A percentile compares a stretch with the other conserved stretches of the same genome.
Conservation (phyloP, 2,797 vertebrate species). For the Urophycis tenuis region DNA sequence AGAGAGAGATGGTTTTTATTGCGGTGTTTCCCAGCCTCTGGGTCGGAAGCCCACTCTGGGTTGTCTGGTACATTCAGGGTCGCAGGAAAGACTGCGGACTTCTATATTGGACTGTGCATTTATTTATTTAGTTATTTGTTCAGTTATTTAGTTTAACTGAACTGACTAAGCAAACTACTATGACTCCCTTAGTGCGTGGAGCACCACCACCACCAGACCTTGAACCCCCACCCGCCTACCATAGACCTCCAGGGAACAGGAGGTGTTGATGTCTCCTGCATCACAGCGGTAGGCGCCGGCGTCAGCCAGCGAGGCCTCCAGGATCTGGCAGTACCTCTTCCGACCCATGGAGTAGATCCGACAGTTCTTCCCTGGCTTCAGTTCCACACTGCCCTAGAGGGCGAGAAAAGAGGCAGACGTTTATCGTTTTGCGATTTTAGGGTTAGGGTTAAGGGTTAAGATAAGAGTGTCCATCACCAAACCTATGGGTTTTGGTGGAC, state of each 20-base stretch:
- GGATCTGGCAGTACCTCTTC: slow-evolving; percentile 82
- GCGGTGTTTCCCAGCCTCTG: neutral
- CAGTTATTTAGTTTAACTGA: no score
- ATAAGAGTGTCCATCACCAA: neutral
- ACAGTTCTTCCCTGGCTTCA: slow-evolving; percentile 68
- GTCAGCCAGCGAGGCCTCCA: slow-evolving; percentile 64
- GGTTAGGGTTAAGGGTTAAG: neutral
- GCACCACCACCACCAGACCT: neutral
- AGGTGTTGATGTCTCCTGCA: slow-evolving; percentile 65
- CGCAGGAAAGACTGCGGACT: no score
- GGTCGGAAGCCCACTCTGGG: neutral
- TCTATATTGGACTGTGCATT: no score
- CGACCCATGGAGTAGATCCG: slow-evolving; percentile 83
- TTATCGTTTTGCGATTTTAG: neutral
- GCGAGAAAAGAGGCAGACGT: neutral
- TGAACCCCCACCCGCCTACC: slow-evolving; percentile 55
- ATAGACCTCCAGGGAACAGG: slow-evolving; percentile 69
- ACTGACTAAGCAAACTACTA: no score
- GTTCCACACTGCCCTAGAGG: slow-evolving; percentile 69
- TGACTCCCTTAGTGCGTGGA: neutral
- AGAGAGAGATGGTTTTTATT: neutral
- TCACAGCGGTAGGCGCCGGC: slow-evolving; percentile 81
- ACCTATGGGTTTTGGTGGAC: neutral
- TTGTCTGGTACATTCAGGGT: no score
- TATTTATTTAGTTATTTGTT: neutral